Conservation (phyloP, 2,113 vertebrate genomes). For the Indicator maculatus region DNA sequence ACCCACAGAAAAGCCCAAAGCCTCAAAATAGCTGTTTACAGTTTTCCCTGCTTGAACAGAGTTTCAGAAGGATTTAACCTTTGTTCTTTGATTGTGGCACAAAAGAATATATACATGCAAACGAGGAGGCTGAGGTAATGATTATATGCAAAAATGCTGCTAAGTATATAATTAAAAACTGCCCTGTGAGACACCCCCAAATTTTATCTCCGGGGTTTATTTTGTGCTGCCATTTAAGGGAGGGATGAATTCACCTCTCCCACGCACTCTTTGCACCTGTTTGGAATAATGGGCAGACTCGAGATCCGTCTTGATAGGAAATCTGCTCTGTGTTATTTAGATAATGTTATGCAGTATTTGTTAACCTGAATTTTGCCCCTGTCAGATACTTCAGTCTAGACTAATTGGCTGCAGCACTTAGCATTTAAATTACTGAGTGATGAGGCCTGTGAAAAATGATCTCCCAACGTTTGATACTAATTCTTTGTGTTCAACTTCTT, state of each 20-base stretch:
- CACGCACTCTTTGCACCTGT: conserved; percentile 56
- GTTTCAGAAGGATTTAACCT: conserved; percentile 65
- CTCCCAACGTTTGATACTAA: conserved; percentile 5
- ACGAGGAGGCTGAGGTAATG: conserved; percentile 57
- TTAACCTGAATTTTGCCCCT: conserved; percentile 58
- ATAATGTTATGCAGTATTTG: conserved; percentile 42
- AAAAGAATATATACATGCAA: conserved; percentile 62
- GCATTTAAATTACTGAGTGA: conserved; percentile 48
- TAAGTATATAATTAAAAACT: conserved; percentile 70
- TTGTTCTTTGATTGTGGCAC: conserved; percentile 64
- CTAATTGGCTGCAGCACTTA: conserved; percentile 52
- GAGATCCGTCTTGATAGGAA: conserved; percentile 23
- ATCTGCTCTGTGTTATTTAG: conserved; percentile 27
- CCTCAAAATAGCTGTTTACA: conserved; percentile 53
- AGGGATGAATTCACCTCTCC: conserved; percentile 59
- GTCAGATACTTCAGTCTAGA: conserved; percentile 43
- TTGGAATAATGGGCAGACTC: conserved; percentile 24
- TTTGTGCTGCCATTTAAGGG: conserved; percentile 45
- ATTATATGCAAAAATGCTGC: conserved; percentile 63
- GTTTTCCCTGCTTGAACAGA: conserved; percentile 58
- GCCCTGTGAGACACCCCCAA: conserved; percentile 44
- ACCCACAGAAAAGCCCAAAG: neutral
- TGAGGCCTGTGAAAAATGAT: conserved; percentile 36
- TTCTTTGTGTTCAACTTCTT: conserved; percentile 34
- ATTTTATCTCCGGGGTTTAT: conserved; percentile 69